Base-by-base conservation (phyloP, 2,113 vertebrate genomes). In the Danio rerio region DNA sequence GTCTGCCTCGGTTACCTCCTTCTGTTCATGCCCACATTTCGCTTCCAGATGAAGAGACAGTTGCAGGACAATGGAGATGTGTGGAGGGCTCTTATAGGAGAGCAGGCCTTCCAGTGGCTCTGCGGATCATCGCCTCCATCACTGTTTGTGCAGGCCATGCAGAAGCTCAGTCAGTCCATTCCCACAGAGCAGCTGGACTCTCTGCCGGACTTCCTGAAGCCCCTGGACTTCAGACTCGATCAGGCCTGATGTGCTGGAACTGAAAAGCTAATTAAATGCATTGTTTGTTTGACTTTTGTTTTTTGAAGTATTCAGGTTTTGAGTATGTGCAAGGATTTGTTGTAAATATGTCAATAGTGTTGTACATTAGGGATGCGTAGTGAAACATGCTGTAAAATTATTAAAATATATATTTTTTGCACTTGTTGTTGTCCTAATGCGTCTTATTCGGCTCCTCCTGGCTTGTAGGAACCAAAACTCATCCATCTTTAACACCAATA, bases 1-100 rank as follows among this genome's bases (percentile, higher is more conserved):
- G 91, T 94, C 79, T 96, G 96, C 87, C 93, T 99, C 0, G 95
- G 97, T 84, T 91, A 95, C 82, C 91, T 99, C 89, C 92, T 95
- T 63, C 91, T 98, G 52, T 98, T 97, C 52, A 89, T 95, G 88
- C 94, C 96, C 2, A 80, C 69, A 4, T 78, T 92, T 10, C 76
- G 85, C 7, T 92, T 92, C 15, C 11, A 88, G 0, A 92, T 92
- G 90, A 91, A 91, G 47, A 81, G 88, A 1, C 89, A 93, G 43
- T 90, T 98, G 89, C 88, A 88, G 88, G 93, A 92, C 0, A 92
- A 95, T 58, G 83, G 81, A 10, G 91, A 86, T 63, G 90, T 65
- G 59, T 99, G 97, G 96, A 93, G 90, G 89, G 85, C 90, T 56
- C 89, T 96, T 9, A 78, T 99, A 62, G 96, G 97, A 11, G 92